These are phyloP conservation scores for Laticauda laticaudata DNA, from an alignment of 2,113 vertebrate genomes.

Conservation along the genomic window DNA sequence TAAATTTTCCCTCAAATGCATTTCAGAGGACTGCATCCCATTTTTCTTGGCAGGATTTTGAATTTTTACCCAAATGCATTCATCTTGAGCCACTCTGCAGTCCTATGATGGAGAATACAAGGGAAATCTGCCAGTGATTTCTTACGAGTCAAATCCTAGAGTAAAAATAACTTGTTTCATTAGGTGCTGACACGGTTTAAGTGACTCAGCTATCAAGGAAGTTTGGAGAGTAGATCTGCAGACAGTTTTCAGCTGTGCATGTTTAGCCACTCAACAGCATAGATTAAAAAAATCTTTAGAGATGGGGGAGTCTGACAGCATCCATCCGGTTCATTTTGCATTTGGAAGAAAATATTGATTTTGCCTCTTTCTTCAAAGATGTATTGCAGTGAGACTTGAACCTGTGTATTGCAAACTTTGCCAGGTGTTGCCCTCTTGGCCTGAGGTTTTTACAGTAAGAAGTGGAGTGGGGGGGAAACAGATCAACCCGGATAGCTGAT, in stretches of 20 bases:
- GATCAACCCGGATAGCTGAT: background rate
- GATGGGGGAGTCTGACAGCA: background rate
- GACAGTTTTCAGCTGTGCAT: background rate
- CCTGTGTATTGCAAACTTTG: background rate
- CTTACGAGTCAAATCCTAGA: background rate
- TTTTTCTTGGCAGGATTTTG: background rate
- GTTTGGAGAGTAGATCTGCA: background rate
- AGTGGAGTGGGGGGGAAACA: background rate
- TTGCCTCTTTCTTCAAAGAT: background rate
- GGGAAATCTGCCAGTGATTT: background rate
- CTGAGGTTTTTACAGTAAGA: background rate
- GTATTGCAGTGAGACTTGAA: background rate
- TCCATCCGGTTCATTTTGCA: too few relatives aligned
- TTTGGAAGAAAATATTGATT: background rate
- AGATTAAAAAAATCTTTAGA: background rate
- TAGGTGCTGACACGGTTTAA: conserved; percentile 12
- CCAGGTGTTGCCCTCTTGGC: background rate
- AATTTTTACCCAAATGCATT: background rate
- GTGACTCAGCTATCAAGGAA: conserved; percentile 20
- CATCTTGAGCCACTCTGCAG: background rate
- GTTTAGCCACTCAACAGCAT: background rate
- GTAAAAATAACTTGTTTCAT: conserved; percentile 30
- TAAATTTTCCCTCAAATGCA: background rate
- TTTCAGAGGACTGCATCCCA: background rate
- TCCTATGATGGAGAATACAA: background rate